Evolutionary conservation across 2,797 vertebrate species (phyloP).

Genomic region (Chlorospingus flavigularis): DNA sequence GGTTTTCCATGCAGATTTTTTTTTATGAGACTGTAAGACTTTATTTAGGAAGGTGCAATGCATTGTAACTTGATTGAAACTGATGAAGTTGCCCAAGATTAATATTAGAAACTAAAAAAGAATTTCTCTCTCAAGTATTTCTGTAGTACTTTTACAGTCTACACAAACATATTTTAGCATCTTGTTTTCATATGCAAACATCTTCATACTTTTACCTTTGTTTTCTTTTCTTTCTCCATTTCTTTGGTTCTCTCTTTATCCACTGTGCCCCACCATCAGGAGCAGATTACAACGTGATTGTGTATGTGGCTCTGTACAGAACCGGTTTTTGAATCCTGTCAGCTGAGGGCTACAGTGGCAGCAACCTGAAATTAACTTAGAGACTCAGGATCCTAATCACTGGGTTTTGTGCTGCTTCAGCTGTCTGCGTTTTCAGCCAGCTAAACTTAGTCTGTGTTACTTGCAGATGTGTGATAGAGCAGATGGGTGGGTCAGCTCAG

Average conservation of each 20-base stretch:
- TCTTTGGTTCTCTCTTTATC: background rate
- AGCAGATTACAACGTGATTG: background rate
- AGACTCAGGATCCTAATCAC: constrained; percentile 4
- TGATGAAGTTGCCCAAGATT: background rate
- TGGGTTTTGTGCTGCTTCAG: constrained; percentile 43
- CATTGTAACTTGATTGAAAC: background rate
- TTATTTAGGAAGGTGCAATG: background rate
- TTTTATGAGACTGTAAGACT: background rate
- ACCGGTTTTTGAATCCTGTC: background rate
- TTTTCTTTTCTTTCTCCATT: background rate
- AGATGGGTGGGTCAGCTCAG: background rate
- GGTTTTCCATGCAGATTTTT: background rate
- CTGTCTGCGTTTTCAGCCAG: constrained; percentile 14
- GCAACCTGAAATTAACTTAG: constrained; percentile 24
- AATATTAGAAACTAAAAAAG: background rate
- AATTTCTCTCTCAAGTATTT: background rate
- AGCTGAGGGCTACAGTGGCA: constrained; percentile 2
- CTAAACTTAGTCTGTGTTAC: constrained; percentile 5
- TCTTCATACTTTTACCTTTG: background rate
- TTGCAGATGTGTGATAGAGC: constrained; percentile 34
- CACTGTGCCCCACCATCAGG: background rate
- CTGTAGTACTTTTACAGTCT: background rate
- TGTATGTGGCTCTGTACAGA: background rate
- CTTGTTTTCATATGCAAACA: background rate
- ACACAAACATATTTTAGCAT: background rate